A percentile compares a stretch with the other conserved stretches of the same genome.
Conservation (phyloP, 2,888 invertebrate genomes). For the Fissipunctia ypsillon region DNA sequence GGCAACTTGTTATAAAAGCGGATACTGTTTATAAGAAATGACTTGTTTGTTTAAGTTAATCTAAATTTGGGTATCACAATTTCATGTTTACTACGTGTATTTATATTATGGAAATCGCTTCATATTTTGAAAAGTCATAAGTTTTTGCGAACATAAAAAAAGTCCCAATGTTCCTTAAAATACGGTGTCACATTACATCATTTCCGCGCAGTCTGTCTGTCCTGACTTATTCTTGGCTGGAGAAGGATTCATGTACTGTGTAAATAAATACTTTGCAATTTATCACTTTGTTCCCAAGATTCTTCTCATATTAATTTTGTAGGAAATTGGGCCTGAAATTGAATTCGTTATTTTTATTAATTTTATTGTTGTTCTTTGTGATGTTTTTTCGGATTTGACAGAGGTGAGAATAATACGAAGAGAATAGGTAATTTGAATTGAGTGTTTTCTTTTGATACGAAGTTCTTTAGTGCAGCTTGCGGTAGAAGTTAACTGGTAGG, state of each 20-base stretch:
- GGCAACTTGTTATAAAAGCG: no score
- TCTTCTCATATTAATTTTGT: slow-evolving; percentile 31
- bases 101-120: no score
- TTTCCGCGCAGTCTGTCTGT: slow-evolving; percentile 50
- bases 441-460: background rate
- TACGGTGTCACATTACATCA: slow-evolving; percentile 62
- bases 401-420: background rate
- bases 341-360: slow-evolving; percentile 26
- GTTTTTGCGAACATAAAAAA: no score
- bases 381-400: slow-evolving; percentile 3
- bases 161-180: slow-evolving; percentile 22
- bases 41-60: no score
- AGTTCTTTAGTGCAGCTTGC: no score
- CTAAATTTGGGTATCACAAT: no score
- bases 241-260: slow-evolving; percentile 45
- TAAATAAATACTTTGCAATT: slow-evolving; percentile 66
- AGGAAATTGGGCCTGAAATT: slow-evolving; percentile 39
- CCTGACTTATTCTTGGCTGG: slow-evolving; percentile 44
- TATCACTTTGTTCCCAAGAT: slow-evolving; percentile 54
- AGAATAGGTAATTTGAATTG: slow-evolving; percentile 6
- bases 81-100: no score
- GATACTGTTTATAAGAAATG: no score
- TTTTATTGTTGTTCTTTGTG: slow-evolving; percentile 19
- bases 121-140: no score
- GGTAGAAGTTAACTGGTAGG: no score